Evolutionary conservation across 2,797 vertebrate species (phyloP).

Genomic region (Pseudomugil tenellus): DNA sequence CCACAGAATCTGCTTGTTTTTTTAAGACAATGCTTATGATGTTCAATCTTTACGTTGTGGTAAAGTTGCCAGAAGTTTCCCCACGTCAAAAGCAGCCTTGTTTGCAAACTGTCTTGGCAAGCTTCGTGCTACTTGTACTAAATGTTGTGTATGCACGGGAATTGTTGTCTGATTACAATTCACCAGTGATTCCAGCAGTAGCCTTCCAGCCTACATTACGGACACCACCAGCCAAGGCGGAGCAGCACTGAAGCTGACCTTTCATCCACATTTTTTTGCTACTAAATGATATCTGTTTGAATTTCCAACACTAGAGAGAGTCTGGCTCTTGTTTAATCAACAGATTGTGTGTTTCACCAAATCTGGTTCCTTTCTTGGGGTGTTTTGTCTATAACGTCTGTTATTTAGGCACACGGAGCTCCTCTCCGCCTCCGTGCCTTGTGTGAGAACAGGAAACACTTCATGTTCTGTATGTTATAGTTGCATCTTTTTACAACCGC

Average conservation of each 20-base stretch:
- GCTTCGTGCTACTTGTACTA: neutral
- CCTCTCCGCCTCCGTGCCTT: neutral
- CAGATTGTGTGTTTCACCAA: neutral
- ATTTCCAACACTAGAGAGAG: too few species aligned
- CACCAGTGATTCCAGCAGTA: constrained; percentile 41
- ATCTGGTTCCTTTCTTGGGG: neutral
- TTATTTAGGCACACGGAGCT: neutral
- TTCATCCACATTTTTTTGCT: neutral
- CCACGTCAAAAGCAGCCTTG: too few species aligned
- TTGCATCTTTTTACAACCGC: too few species aligned
- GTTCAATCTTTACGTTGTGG: neutral
- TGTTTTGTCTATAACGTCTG: neutral
- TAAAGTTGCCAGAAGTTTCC: neutral
- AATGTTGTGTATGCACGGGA: neutral
- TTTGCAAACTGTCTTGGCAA: neutral
- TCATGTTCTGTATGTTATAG: too few species aligned
- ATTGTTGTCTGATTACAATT: constrained; percentile 42
- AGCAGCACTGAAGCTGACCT: constrained; percentile 8
- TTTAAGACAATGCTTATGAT: neutral
- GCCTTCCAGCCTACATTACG: constrained; percentile 20
- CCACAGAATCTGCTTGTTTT: too few species aligned
- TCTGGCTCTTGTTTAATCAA: too few species aligned
- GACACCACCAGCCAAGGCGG: constrained; percentile 56
- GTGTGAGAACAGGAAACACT: neutral
- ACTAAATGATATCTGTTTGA: too few species aligned